These are phyloP conservation scores for Eulemur mongoz DNA, from an alignment of 2,797 vertebrate species.

Conservation along the genomic window DNA sequence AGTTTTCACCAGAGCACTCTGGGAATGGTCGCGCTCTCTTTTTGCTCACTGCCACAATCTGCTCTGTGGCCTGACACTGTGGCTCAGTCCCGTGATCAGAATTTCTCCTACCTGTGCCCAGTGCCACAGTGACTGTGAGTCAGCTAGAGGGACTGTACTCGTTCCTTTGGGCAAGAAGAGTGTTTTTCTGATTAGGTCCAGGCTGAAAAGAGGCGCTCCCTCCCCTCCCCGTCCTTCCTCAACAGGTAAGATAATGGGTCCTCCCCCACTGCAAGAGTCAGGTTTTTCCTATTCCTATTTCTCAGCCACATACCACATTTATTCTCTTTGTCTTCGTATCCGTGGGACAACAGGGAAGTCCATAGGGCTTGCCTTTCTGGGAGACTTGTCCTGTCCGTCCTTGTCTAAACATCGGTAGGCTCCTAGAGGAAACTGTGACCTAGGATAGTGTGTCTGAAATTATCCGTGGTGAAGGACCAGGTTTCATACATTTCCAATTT, in stretches of 20 bases:
- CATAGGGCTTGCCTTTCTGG: not conserved
- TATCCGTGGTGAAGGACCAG: not conserved
- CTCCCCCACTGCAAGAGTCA: too few species aligned
- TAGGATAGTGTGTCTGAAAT: not conserved
- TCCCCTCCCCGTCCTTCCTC: not conserved
- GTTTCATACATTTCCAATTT: not conserved
- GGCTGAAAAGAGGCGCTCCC: not conserved
- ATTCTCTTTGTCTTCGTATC: not conserved
- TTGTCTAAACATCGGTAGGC: not conserved
- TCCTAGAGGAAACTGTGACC: not conserved
- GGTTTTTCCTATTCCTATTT: not conserved
- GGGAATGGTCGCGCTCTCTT: not conserved
- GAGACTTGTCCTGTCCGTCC: not conserved
- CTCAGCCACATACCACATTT: not conserved
- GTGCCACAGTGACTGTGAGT: not conserved
- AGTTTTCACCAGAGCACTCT: not conserved
- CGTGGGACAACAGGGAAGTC: not conserved
- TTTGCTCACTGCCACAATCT: not conserved
- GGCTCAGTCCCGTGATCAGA: not conserved
- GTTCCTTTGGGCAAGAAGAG: not conserved
- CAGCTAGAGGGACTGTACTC: not conserved
- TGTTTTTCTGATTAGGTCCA: not conserved
- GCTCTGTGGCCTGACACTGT: not conserved
- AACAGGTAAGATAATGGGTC: too few species aligned
- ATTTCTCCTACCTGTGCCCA: not conserved